Evolutionary conservation across 2,888 invertebrate genomes (phyloP), one percentile per base, ranked within the genome.

Genomic region (Polyommatus iphigenia): DNA sequence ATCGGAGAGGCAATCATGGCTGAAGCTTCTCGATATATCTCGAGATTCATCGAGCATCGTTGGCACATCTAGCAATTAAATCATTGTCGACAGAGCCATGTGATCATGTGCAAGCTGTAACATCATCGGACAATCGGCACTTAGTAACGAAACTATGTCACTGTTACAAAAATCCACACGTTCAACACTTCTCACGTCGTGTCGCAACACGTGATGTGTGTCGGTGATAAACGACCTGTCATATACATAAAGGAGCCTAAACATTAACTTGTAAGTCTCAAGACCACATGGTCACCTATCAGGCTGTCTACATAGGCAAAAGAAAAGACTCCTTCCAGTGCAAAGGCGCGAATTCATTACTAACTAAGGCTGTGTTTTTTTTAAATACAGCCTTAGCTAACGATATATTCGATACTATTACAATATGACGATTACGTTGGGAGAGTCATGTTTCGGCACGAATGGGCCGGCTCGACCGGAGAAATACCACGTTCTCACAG

Each of bases 71-170:
- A 67, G 18, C 67, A 67, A 67, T 67, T 67, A 29, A 62, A 4
- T 20, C 24, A 15, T 67, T 67, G 32, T 67, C 67, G 67, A 67
- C 67, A 29, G 67, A 67, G 29, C 29, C 62, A 67, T 67, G 67
- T 67, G 67, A 67, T 67, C 29, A 67, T 67, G 24, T 59, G 59
- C 20, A n/a, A 59, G 0, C 20, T 67, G 67, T 67, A 67, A 67
- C 29, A 67, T 67, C 13, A 32, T 67, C 67, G 67, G 67, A 67
- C 29, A 67, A 67, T 67, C 67, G 29, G 67, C 67, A 67, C 18
- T 67, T 67, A 67, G 67, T 15, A 67, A 67, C 67, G 67, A 67
- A 67, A 67, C 67, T 29, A 32, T 67, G 67, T 67, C 67, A 67
- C 67, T 15, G 67, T 67, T 67, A 67, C 67, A 67, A 67, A 67